A percentile compares a stretch with the other conserved stretches of the same genome.
phyloP scores from a whole-genome alignment of 2,888 invertebrate genomes.

The Aquatica leii region DNA sequence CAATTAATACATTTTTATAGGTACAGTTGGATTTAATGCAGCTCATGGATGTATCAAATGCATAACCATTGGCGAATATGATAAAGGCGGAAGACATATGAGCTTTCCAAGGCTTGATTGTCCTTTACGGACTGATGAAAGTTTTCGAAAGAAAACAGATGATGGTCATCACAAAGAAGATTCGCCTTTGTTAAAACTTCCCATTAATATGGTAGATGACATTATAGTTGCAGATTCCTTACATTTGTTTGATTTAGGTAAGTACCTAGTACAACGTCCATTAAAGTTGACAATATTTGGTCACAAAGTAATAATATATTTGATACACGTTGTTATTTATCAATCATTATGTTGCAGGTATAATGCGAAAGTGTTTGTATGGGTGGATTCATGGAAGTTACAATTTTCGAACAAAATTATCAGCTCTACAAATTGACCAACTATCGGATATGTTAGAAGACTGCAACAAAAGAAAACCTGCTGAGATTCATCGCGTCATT shows the following conservation, averaged over 20 bases:
- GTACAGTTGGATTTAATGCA: constrained; percentile 27
- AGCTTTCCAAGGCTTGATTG: constrained; percentile 22
- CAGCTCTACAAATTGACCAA: constrained; percentile 5
- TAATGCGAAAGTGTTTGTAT: too few species aligned
- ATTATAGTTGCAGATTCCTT: too few species aligned
- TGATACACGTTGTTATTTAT: neutral
- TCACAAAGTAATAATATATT: constrained; percentile 3
- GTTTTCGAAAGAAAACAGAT: constrained; percentile 22
- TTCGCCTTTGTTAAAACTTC: too few species aligned
- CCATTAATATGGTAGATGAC: too few species aligned
- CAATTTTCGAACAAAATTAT: constrained; percentile 27
- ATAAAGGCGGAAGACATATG: constrained; percentile 26
- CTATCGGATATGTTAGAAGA: too few species aligned
- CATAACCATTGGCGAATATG: constrained; percentile 19
- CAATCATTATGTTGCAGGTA: constrained; percentile 12
- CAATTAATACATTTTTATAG: too few species aligned
- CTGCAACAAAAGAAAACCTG: constrained; percentile 16
- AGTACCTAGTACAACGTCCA: too few species aligned
- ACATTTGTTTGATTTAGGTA: constrained; percentile 34
- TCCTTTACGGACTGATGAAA: constrained; percentile 14
- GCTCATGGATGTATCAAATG: constrained; percentile 25
- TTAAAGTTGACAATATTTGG: too few species aligned
- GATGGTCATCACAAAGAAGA: too few species aligned
- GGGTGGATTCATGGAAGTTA: constrained; percentile 25
- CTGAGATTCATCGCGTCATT: constrained; percentile 34